A percentile compares a stretch with the other conserved stretches of the same genome.
Conservation (phyloP, 2,888 invertebrate species). For the Liodrosophila aerea region DNA sequence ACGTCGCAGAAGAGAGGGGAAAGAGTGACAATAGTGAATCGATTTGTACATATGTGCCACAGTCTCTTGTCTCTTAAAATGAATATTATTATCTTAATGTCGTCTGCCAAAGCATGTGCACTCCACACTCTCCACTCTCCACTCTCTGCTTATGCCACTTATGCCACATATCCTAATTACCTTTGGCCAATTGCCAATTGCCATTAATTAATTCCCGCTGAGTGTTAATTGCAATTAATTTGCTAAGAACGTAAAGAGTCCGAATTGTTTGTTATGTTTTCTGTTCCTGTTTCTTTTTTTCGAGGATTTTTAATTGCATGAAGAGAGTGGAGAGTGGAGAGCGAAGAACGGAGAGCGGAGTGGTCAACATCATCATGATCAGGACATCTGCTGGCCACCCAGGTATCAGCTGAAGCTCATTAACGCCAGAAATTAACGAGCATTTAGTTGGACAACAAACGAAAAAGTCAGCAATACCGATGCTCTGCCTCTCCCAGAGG, state of each 20-base stretch:
- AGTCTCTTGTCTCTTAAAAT: no score
- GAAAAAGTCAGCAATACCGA: conserved; percentile 22
- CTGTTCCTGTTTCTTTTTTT: not conserved
- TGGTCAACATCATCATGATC: conserved; percentile 20
- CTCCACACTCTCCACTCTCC: no score
- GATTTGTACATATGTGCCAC: no score
- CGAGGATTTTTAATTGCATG: conserved; percentile 33
- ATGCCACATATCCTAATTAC: no score
- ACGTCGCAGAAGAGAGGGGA: no score
- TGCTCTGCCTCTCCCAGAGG: conserved; percentile 10
- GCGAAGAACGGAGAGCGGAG: not conserved
- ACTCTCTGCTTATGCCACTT: no score
- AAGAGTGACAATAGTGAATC: no score
- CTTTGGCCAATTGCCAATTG: no score
- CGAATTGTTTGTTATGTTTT: no score
- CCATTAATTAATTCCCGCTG: conserved; percentile 18
- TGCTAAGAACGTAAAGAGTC: not conserved
- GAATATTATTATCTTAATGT: no score
- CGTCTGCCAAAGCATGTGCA: no score
- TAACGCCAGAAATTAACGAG: conserved; percentile 69
- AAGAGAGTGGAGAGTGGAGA: not conserved
- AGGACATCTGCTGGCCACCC: conserved; percentile 36
- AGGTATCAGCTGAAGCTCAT: conserved; percentile 54
- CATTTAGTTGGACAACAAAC: conserved; percentile 58
- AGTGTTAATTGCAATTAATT: conserved; percentile 45